A percentile compares a stretch with the other conserved stretches of the same genome.
Evolutionary conservation across 2,113 vertebrate species (phyloP).

Genomic region (Phylloscopus whistleri): DNA sequence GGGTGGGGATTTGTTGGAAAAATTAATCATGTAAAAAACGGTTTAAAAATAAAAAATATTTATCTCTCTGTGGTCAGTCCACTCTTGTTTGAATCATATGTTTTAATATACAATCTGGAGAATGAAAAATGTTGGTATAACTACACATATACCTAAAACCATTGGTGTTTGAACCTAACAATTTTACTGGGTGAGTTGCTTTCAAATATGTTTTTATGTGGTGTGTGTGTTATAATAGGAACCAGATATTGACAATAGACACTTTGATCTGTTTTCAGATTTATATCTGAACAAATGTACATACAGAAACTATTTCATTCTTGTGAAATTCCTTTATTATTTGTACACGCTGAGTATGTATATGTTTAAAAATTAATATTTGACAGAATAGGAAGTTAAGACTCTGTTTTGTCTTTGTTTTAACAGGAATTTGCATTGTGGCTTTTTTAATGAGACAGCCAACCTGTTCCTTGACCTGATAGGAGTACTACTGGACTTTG

Average conservation of each 20-base stretch:
- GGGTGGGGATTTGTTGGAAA: neutral
- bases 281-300: fast-evolving
- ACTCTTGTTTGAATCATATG: neutral
- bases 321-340: neutral
- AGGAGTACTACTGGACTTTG: neutral
- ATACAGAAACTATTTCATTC: neutral
- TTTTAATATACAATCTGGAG: neutral
- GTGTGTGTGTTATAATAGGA: neutral
- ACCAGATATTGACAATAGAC: neutral
- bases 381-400: neutral
- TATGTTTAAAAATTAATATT: neutral
- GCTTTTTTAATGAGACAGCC: neutral
- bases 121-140: neutral
- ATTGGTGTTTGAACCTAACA: neutral
- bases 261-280: neutral
- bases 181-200: neutral
- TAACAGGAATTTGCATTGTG: neutral
- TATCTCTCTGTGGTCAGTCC: neutral
- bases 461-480: neutral
- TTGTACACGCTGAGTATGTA: neutral
- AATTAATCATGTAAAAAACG: neutral
- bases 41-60: neutral
- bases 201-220: neutral
- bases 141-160: neutral
- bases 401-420: constrained; percentile 12